Conservation (phyloP, 2,113 vertebrate genomes). For the Micromys minutus region DNA sequence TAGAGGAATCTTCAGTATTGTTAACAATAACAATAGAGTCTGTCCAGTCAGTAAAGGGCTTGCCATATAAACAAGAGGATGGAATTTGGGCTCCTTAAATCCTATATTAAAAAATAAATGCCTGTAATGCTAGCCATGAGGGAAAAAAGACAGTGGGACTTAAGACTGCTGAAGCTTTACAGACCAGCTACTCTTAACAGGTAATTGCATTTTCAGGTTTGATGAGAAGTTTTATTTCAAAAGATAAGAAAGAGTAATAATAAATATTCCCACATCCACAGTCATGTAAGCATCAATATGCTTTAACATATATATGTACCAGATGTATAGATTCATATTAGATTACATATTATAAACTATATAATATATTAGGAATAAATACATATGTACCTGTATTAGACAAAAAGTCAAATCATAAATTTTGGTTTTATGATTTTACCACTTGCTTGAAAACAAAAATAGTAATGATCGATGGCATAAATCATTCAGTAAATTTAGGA, state of each 20-base stretch:
- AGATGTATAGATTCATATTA: neutral
- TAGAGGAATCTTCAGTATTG: neutral
- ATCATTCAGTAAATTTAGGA: conserved; percentile 40
- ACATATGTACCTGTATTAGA: neutral
- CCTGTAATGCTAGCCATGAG: too few relatives aligned
- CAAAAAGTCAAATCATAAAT: neutral
- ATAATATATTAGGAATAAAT: neutral
- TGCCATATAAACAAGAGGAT: neutral
- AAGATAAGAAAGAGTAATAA: neutral
- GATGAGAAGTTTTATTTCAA: neutral
- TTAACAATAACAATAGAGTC: too few relatives aligned
- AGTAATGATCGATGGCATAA: neutral
- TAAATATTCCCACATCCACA: neutral
- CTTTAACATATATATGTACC: too few relatives aligned
- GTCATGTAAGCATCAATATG: neutral
- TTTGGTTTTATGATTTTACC: neutral
- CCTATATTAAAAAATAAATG: neutral
- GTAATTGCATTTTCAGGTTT: neutral
- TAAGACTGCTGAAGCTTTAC: too few relatives aligned
- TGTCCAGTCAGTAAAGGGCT: neutral
- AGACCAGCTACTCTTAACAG: neutral
- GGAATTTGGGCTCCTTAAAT: neutral
- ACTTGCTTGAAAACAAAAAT: neutral
- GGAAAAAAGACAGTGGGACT: neutral
- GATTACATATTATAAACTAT: neutral